phyloP scores from a whole-genome alignment of 2,888 invertebrate genomes.

The Gonocerus acuteangulatus region DNA sequence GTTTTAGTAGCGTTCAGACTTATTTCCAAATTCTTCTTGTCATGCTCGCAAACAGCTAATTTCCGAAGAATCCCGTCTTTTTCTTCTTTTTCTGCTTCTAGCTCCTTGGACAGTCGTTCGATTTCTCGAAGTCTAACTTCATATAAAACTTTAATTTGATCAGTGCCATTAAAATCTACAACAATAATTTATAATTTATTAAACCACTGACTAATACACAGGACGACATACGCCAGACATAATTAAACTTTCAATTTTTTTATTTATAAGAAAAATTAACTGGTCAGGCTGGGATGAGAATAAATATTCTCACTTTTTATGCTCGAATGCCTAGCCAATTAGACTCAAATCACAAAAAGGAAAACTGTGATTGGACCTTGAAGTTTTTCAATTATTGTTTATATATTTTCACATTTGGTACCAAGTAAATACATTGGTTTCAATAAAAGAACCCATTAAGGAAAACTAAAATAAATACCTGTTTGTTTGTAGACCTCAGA shows the following conservation, averaged over 20 bases:
- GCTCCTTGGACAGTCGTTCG: constrained; percentile 28
- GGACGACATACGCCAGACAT: not conserved
- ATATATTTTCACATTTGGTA: too few species aligned
- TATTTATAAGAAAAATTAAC: not conserved
- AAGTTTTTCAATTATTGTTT: too few species aligned
- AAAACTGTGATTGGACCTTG: too few species aligned
- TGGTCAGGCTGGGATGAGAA: too few species aligned
- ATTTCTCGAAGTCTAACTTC: constrained; percentile 35
- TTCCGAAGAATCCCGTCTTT: constrained; percentile 32
- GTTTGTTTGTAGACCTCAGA: constrained; percentile 26
- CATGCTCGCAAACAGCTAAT: constrained; percentile 32
- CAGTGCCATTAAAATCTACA: constrained; percentile 29
- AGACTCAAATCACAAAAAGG: too few species aligned
- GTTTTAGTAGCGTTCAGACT: constrained; percentile 14
- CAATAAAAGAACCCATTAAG: too few species aligned
- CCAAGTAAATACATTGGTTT: too few species aligned
- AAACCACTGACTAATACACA: too few species aligned
- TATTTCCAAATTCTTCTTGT: constrained; percentile 30
- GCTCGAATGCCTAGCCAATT: too few species aligned
- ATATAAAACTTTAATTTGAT: constrained; percentile 35
- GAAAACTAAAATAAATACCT: constrained; percentile 17
- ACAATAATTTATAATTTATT: too few species aligned
- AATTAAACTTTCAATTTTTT: not conserved
- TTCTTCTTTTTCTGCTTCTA: constrained; percentile 33
- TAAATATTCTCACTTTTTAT: too few species aligned